Evolutionary conservation across 2,113 vertebrate species (phyloP), one percentile per base, ranked within the genome.

Genomic region (Elephas maximus): DNA sequence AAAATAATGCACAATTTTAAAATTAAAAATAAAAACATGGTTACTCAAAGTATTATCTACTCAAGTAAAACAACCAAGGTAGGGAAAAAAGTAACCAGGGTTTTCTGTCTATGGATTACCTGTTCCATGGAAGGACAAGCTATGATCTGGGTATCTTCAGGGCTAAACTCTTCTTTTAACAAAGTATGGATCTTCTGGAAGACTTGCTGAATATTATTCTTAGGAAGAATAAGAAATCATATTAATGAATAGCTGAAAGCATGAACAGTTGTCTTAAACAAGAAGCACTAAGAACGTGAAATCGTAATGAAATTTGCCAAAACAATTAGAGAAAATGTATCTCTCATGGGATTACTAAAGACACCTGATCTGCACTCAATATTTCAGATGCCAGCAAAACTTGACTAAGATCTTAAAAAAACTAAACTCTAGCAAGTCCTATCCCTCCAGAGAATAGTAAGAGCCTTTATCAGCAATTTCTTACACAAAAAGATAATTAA

Each of bases 161-260:
- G 98, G 93, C 98, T 99, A 98, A 99, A 99, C 96, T 99, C 99
- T 97, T 99, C 99, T 98, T 99, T 99, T 95, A 99, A 98, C 95
- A 99, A 97, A 83, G 98, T 94, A 18, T 99, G 99, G 79, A 99
- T 98, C 98, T 99, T 99, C 98, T 99, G 99, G 98, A 99, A 99
- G 93, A 99, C 98, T 97, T 99, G 99, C 98, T 99, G 99, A 98
- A 99, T 99, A 96, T 99, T 99, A 98, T 99, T 99, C 99, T 99
- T 98, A 97, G 67, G 93, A 98, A 97, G 8, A 51, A 97, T 81
- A 33, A 97, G 37, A 96, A 82, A 97, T 88, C 20, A 12, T 28
- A 37, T 37, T 92, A 74, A 0, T 83, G 45, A 88, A 48, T 85
- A 78, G 71, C 60, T 69, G 65, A 92, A 95, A 96, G 83, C 33